These are phyloP conservation scores for Temnopleurus reevesii DNA, from an alignment of 53 echinoderm and acorn worm species.

Conservation along the genomic window DNA sequence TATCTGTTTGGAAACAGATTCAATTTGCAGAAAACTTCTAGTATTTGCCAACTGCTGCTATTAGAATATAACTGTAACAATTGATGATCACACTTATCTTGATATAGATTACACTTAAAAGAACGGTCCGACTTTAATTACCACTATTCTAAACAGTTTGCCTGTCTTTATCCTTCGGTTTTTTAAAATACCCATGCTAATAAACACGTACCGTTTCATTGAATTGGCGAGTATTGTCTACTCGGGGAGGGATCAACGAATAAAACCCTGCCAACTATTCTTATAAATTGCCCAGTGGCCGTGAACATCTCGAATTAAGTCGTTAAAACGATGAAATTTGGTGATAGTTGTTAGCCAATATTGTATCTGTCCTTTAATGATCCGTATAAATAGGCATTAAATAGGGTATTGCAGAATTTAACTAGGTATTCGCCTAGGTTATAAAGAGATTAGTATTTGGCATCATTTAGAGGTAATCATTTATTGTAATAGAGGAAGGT, in stretches of 20 bases:
- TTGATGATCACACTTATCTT: conserved; percentile 24
- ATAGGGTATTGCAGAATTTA: neutral
- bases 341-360: neutral
- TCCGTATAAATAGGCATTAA: too few species aligned
- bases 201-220: conserved; percentile 5
- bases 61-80: conserved; percentile 29
- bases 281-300: neutral
- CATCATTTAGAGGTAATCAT: too few species aligned
- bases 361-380: neutral
- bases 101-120: conserved; percentile 2
- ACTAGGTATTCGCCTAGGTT: neutral
- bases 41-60: conserved; percentile 27
- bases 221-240: neutral
- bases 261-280: conserved; percentile 14
- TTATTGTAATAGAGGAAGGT: too few species aligned
- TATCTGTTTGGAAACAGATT: neutral
- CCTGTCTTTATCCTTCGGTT: conserved; percentile 28
- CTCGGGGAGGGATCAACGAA: neutral
- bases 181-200: neutral
- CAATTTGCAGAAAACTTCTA: conserved; percentile 23
- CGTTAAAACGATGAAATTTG: neutral
- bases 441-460: neutral
- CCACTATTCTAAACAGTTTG: conserved; percentile 10
- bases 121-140: conserved; percentile 26
- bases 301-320: conserved; percentile 18